Percentiles rank a stretch among this genome's conserved stretches.
Evolutionary conservation across 1,140 invertebrate genomes (phyloP).

Genomic region (Trypoxylus dichotomus): DNA sequence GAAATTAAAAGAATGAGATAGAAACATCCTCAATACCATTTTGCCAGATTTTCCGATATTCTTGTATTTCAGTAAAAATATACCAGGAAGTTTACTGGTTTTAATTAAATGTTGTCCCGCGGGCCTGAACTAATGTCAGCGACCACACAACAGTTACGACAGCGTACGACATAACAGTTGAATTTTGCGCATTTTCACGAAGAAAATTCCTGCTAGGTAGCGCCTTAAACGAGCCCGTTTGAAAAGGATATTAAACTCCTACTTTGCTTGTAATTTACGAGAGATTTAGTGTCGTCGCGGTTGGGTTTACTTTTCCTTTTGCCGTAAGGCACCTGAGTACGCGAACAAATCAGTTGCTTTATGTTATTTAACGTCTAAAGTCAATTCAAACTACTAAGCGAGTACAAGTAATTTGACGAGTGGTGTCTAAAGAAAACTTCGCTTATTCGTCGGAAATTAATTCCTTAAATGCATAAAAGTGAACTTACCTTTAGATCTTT

Average conservation of each 20-base stretch:
- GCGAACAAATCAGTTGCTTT: no score
- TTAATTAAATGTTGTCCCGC: conserved; percentile 11
- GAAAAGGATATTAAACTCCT: background rate
- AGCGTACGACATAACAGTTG: background rate
- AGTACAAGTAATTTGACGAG: no score
- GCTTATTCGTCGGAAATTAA: no score
- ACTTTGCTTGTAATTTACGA: background rate
- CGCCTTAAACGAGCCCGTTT: background rate
- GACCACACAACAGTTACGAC: no score
- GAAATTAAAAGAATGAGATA: background rate
- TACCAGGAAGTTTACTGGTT: conserved; percentile 9
- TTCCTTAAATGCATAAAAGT: no score
- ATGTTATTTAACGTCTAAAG: no score
- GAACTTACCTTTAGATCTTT: no score
- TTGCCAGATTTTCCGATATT: background rate
- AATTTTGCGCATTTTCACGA: background rate
- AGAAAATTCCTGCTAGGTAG: background rate
- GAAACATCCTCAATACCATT: no score
- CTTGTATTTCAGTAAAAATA: background rate
- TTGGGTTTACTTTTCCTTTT: background rate
- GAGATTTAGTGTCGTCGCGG: background rate
- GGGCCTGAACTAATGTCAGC: background rate
- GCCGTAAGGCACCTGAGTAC: background rate
- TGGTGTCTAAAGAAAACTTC: no score
- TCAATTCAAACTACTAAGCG: no score